These are phyloP conservation scores for Bos javanicus DNA, from an alignment of 2,113 vertebrate genomes.

Conservation along the genomic window DNA sequence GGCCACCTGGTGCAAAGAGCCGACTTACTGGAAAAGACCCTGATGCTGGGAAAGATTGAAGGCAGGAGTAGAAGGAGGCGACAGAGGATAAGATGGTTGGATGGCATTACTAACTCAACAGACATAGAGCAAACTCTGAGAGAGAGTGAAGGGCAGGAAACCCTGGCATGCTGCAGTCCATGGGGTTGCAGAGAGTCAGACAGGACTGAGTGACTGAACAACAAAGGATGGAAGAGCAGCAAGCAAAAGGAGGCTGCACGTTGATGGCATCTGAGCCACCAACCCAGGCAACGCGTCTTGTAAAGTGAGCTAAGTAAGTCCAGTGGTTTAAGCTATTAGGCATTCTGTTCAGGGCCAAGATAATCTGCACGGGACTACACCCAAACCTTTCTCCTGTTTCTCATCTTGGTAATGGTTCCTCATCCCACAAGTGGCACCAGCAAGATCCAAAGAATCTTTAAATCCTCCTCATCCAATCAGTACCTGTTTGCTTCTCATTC, in stretches of 20 bases:
- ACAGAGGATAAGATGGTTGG: neutral
- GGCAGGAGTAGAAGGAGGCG: neutral
- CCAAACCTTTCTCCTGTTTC: neutral
- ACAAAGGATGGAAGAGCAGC: neutral
- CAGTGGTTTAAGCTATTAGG: neutral
- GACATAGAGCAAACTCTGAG: neutral
- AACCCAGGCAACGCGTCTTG: neutral
- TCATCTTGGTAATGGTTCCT: neutral
- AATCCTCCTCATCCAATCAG: neutral
- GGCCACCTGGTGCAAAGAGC: neutral
- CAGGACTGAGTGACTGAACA: neutral
- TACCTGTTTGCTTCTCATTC: neutral
- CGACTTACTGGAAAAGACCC: neutral
- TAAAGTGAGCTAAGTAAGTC: neutral
- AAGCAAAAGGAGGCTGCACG: neutral
- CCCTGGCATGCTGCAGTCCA: neutral
- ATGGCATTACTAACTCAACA: neutral
- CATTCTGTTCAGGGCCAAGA: neutral
- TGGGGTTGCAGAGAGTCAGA: neutral
- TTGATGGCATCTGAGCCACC: neutral
- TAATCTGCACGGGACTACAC: neutral
- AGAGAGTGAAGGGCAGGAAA: neutral
- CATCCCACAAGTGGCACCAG: neutral
- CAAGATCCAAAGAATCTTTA: neutral
- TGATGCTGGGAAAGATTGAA: neutral